Evolutionary conservation across 2,888 invertebrate genomes (phyloP), one percentile per base, ranked within the genome.

Genomic region (Rhabditoides inermis): DNA sequence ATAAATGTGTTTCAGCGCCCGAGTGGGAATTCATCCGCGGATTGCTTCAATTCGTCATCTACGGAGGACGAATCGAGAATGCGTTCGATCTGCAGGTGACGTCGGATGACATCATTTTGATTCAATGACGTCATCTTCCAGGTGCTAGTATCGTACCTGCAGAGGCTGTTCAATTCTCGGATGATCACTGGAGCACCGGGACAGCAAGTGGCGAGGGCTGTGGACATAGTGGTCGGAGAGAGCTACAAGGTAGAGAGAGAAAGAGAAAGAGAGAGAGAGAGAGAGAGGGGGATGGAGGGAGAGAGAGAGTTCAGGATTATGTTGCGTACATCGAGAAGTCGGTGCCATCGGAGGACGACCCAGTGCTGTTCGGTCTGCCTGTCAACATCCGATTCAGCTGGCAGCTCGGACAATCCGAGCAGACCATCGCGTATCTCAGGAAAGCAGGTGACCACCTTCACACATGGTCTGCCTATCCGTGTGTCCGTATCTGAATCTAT

Each of bases 1-100:
- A 15, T 12, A 25, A 20, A 37, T 10, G 32, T 18, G 5, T 49
- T 61, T 27, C 56, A 61, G 63, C 51, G 15, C 53, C 78, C 4
- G 83, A 85, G 63, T 88, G 88, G 88, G 82, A 84, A 51, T 84
- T 84, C 61, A 79, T 90, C 45, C 85, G 85, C 68, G 88, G 88
- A 2, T 78, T 90, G 23, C 83, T 85, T 71, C 84, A 85, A 69
- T 83, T 84, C 63, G 86, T 88, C 0, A 85, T 89, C 45, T 90
- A 89, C 73, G 90, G 89, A 0, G 90, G 90, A 0, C 81, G 88
- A 48, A 83, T 90, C 23, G 88, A 89, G 77, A 87, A 88, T 70
- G 77, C 79, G 3, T 84, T 85, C 70, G 90, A 90, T 77, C 78
- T 82, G 60, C 51, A 53, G 36, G 40, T 39, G 20, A n/a, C n/a